Evolutionary conservation across 2,888 invertebrate species (phyloP).

Genomic region (Megastigmus dorsalis): DNA sequence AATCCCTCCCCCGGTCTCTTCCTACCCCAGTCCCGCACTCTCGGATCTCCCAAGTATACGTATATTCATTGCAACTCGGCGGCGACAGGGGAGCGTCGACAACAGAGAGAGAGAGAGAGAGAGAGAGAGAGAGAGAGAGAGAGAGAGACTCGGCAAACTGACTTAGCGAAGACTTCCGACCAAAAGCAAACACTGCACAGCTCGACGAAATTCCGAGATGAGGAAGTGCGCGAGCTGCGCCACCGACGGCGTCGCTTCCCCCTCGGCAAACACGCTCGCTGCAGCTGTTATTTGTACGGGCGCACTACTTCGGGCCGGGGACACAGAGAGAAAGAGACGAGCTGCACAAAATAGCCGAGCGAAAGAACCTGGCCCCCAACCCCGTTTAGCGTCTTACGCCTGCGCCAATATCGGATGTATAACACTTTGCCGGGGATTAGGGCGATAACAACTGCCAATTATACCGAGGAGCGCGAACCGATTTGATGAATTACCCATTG

Average conservation of each 20-base stretch:
- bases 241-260: no score
- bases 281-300: slow-evolving; percentile 9
- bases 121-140: no score
- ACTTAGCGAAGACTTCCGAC: background rate
- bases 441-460: background rate
- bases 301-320: no score
- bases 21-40: no score
- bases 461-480: no score
- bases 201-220: slow-evolving; percentile 9
- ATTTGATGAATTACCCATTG: no score
- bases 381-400: background rate
- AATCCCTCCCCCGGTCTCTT: no score
- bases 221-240: no score
- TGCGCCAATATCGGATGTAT: background rate
- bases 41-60: no score
- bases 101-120: no score
- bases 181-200: background rate
- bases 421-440: background rate
- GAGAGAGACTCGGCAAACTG: background rate
- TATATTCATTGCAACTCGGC: no score
- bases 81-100: no score
- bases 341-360: background rate
- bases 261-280: slow-evolving; percentile 5
- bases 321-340: background rate
- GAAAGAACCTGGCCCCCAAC: background rate